Conservation (phyloP, 2,113 vertebrate genomes). For the Bubo blakistoni region DNA sequence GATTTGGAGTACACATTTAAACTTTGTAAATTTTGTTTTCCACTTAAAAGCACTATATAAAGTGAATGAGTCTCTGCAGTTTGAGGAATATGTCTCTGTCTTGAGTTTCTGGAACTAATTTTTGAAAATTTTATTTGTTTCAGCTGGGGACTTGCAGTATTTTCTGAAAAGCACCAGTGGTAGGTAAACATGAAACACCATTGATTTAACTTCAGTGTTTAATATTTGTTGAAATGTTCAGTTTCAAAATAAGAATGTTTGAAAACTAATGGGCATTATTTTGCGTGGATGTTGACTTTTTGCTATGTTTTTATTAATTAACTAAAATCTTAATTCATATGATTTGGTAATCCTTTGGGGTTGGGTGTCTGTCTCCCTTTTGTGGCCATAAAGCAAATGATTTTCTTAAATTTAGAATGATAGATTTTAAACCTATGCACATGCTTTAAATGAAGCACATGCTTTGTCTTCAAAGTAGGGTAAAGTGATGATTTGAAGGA, state of each 20-base stretch:
- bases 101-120: background rate
- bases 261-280: background rate
- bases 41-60: background rate
- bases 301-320: background rate
- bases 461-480: background rate
- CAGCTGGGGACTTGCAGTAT: conserved; percentile 92
- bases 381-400: background rate
- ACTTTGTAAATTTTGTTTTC: background rate
- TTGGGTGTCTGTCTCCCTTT: background rate
- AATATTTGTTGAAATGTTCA: background rate
- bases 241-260: background rate
- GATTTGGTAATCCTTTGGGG: background rate
- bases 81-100: background rate
- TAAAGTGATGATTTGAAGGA: background rate
- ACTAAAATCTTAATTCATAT: background rate
- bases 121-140: background rate
- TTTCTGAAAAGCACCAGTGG: conserved; percentile 93
- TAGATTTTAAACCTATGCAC: background rate
- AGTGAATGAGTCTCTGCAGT: background rate
- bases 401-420: background rate
- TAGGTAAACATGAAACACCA: conserved; percentile 68
- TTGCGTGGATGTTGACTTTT: background rate
- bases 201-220: background rate
- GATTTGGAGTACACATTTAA: background rate
- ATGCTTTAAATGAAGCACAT: background rate